phyloP scores from a whole-genome alignment of 2,888 invertebrate species.

The Acronicta leporina region DNA sequence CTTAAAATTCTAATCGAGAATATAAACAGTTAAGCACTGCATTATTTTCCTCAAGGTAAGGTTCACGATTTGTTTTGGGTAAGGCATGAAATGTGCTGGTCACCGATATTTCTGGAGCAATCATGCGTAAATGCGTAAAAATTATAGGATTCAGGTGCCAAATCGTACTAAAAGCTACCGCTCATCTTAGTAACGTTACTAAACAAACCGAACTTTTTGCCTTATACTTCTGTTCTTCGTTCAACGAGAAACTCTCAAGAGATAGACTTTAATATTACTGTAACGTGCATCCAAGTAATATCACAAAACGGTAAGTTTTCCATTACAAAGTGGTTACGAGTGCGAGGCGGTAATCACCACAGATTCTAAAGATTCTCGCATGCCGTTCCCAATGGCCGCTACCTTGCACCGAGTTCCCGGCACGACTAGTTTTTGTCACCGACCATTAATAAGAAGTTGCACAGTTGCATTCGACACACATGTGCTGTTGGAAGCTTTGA shows the following conservation, averaged over 20 bases:
- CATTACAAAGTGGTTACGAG: constrained; percentile 45
- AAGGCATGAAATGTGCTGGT: too few relatives aligned
- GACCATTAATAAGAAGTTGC: constrained; percentile 61
- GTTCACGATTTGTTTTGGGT: background rate
- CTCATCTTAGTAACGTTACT: too few relatives aligned
- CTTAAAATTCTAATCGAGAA: background rate
- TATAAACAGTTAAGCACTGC: background rate
- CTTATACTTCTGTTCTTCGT: constrained; percentile 2
- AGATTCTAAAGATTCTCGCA: constrained; percentile 61
- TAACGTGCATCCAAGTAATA: constrained; percentile 37
- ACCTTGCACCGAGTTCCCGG: constrained; percentile 57
- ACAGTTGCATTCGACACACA: constrained; percentile 58
- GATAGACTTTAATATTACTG: constrained; percentile 32
- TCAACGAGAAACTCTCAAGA: constrained; percentile 17
- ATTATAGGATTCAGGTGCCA: too few relatives aligned
- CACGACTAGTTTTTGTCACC: constrained; percentile 65
- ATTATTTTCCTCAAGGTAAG: background rate
- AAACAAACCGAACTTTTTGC: background rate
- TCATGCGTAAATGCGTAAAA: too few relatives aligned
- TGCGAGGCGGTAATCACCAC: constrained; percentile 46
- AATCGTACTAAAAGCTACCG: background rate
- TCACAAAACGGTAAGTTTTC: constrained; percentile 41
- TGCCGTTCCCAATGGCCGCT: constrained; percentile 57
- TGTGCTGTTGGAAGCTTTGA: constrained; percentile 36
- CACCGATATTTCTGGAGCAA: too few relatives aligned